Conservation (phyloP, 2,113 vertebrate species). For the Phalacrocorax aristotelis region DNA sequence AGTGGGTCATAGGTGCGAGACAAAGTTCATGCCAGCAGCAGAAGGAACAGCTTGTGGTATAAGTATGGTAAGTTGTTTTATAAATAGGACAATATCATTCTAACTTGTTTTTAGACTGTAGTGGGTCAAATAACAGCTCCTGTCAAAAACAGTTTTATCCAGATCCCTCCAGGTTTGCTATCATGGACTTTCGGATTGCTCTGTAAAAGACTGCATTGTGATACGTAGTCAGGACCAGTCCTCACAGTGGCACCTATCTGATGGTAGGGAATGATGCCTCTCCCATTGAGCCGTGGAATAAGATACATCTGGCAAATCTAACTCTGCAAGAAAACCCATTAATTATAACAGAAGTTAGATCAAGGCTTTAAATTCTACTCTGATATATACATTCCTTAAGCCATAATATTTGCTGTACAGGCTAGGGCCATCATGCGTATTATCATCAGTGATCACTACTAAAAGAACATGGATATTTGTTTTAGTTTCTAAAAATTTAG, state of each 20-base stretch:
- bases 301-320: not conserved
- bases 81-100: not conserved
- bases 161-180: not conserved
- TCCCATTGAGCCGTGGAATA: rapidly evolving
- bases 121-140: not conserved
- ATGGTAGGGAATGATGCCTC: not conserved
- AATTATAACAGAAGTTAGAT: not conserved
- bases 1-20: constrained; percentile 92
- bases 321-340: not conserved
- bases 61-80: constrained; percentile 86
- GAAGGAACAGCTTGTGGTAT: constrained; percentile 92
- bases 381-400: not conserved
- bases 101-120: not conserved
- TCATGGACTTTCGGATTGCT: not conserved
- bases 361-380: not conserved
- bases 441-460: not conserved
- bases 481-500: not conserved
- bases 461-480: not conserved
- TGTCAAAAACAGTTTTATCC: not conserved
- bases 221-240: not conserved
- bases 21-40: constrained; percentile 98
- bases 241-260: not conserved
- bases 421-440: not conserved
- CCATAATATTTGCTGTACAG: not conserved
- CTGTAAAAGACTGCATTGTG: not conserved